These are phyloP conservation scores for Neodiprion fabricii DNA, from an alignment of 1,140 invertebrate genomes.

Conservation along the genomic window DNA sequence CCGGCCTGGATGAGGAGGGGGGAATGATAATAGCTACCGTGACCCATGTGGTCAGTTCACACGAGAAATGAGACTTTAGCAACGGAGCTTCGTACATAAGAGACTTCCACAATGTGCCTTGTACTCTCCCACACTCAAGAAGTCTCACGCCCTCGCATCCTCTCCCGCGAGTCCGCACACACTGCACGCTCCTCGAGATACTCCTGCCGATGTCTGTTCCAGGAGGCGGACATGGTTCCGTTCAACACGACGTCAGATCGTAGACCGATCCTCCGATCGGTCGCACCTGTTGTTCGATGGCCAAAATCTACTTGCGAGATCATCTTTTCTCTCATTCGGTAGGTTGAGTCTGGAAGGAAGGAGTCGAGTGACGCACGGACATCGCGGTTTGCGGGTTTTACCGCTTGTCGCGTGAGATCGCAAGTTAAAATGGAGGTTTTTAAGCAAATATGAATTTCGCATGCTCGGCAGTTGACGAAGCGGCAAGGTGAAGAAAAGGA, in stretches of 20 bases:
- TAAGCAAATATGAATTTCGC: no score
- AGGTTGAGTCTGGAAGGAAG: no score
- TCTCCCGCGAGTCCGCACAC: conserved; percentile 39
- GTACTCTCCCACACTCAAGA: conserved; percentile 62
- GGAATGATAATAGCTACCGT: conserved; percentile 64
- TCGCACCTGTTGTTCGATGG: neutral
- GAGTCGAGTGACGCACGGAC: no score
- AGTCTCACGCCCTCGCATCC: conserved; percentile 63
- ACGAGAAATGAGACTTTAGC: conserved; percentile 57
- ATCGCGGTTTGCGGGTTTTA: no score
- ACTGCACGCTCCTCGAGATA: neutral
- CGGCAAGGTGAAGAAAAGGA: neutral
- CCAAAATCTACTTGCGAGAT: no score
- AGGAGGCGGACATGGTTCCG: neutral
- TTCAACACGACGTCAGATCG: neutral
- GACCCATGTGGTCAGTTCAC: conserved; percentile 65
- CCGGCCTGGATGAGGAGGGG: conserved; percentile 41
- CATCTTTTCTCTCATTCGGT: no score
- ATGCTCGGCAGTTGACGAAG: no score
- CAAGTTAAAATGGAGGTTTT: no score
- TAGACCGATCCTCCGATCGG: neutral
- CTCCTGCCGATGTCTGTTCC: neutral
- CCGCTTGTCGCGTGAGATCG: no score
- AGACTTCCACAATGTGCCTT: conserved; percentile 57
- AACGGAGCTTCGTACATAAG: conserved; percentile 26